Evolutionary conservation across 2,113 vertebrate species (phyloP).

Genomic region (Ursus arctos): DNA sequence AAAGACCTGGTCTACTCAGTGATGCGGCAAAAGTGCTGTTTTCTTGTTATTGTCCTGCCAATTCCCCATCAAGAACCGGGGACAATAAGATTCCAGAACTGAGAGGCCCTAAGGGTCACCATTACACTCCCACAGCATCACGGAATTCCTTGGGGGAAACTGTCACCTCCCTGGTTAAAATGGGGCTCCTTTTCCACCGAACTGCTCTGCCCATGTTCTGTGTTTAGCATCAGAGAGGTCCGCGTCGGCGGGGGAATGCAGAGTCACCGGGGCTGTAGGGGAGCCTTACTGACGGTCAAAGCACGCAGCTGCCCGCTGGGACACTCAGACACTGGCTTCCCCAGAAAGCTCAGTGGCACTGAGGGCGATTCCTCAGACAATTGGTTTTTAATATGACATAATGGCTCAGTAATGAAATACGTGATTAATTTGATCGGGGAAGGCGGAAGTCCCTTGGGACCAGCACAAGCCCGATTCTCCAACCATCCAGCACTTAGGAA

Average conservation of each 20-base stretch:
- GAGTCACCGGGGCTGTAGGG: rapidly evolving
- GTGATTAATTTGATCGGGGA: not conserved
- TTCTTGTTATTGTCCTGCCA: too few relatives aligned
- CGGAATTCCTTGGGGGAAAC: not conserved
- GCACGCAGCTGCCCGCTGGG: not conserved
- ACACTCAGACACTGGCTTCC: not conserved
- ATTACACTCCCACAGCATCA: rapidly evolving
- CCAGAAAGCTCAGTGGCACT: not conserved
- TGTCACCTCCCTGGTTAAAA: not conserved
- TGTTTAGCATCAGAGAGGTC: too few relatives aligned
- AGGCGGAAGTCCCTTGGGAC: too few relatives aligned
- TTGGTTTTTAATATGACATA: not conserved
- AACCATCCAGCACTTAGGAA: not conserved
- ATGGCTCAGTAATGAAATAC: not conserved
- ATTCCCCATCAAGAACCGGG: not conserved
- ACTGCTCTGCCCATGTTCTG: too few relatives aligned
- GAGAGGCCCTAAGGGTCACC: not conserved
- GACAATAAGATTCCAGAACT: not conserved
- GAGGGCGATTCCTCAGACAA: not conserved
- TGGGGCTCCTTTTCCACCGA: not conserved
- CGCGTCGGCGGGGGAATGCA: rapidly evolving
- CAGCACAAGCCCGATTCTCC: not conserved
- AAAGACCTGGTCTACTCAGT: rapidly evolving
- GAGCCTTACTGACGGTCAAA: not conserved
- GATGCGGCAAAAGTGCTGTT: not conserved